These are phyloP conservation scores for Gandaritis pyraliata DNA, from an alignment of 2,888 invertebrate species.

Conservation along the genomic window DNA sequence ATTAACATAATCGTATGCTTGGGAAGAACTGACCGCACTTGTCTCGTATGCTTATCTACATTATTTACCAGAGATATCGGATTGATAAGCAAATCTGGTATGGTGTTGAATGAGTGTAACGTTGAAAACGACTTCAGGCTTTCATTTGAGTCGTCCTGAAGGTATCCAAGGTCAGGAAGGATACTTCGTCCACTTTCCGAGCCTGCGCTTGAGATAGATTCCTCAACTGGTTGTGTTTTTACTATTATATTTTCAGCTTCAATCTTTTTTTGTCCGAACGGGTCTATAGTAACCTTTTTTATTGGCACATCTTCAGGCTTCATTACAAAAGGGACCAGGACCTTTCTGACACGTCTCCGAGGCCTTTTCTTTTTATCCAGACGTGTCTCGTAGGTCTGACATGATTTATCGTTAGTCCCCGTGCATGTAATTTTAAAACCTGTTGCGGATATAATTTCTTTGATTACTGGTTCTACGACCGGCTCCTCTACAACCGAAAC, in stretches of 20 bases:
- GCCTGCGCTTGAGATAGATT: neutral
- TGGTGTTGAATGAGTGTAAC: slow-evolving; percentile 39
- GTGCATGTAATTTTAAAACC: neutral
- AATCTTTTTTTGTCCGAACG: neutral
- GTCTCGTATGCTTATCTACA: slow-evolving; percentile 27
- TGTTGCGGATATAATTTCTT: too few relatives aligned
- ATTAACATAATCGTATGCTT: slow-evolving; percentile 34
- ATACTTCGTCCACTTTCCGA: neutral
- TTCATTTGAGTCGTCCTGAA: slow-evolving; percentile 58
- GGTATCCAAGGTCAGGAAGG: slow-evolving; percentile 34
- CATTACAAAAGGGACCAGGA: slow-evolving; percentile 59
- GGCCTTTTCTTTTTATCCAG: slow-evolving; percentile 39
- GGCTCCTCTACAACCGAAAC: too few relatives aligned
- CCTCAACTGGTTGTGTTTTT: neutral
- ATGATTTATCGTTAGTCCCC: slow-evolving; percentile 10
- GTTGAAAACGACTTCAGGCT: slow-evolving; percentile 55
- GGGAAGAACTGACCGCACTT: slow-evolving; percentile 2
- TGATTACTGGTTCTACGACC: too few relatives aligned
- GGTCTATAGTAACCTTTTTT: slow-evolving; percentile 14
- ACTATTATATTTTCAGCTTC: neutral
- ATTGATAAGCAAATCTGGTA: slow-evolving; percentile 43
- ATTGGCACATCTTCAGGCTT: slow-evolving; percentile 16
- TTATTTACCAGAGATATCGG: slow-evolving; percentile 41
- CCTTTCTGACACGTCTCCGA: slow-evolving; percentile 44
- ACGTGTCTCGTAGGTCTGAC: slow-evolving; percentile 57